Evolutionary conservation across 2,113 vertebrate species (phyloP).

Genomic region (Lathamus discolor): DNA sequence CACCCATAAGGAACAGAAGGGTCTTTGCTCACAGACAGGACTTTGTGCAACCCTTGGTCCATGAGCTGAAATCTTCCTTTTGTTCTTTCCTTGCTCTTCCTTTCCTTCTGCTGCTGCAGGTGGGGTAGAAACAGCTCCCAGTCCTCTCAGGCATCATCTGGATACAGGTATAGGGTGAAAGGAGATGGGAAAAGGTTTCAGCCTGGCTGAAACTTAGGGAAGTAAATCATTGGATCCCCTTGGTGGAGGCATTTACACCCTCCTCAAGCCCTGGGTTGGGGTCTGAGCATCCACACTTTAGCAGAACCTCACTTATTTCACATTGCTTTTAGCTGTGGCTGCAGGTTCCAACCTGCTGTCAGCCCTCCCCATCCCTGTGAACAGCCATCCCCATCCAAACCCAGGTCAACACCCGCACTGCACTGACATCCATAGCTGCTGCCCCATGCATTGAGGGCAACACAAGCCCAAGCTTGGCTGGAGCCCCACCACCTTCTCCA

Average conservation of each 20-base stretch:
- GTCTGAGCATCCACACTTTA: not conserved
- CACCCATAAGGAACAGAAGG: not conserved
- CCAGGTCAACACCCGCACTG: fast-evolving
- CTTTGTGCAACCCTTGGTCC: not conserved
- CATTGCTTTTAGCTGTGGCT: not conserved
- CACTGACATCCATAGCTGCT: not conserved
- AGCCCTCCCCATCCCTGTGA: not conserved
- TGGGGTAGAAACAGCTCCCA: not conserved
- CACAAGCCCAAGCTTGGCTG: not conserved
- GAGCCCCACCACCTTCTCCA: not conserved
- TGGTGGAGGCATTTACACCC: not conserved
- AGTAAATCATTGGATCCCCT: not conserved
- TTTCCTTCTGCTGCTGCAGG: not conserved
- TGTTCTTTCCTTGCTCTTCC: not conserved
- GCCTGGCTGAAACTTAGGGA: not conserved
- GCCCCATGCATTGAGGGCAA: not conserved
- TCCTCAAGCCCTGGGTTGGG: not conserved
- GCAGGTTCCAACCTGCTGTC: not conserved
- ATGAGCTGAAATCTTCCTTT: not conserved
- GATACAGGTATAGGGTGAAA: fast-evolving
- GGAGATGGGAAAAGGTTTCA: not conserved
- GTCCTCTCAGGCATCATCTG: not conserved
- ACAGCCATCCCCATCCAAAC: not conserved
- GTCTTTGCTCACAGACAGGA: not conserved
- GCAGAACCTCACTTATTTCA: not conserved